Percentiles rank a stretch among this genome's conserved stretches.
These are phyloP conservation scores for Lasiurus cinereus DNA, from an alignment of 2,113 vertebrate genomes.

Conservation along the genomic window DNA sequence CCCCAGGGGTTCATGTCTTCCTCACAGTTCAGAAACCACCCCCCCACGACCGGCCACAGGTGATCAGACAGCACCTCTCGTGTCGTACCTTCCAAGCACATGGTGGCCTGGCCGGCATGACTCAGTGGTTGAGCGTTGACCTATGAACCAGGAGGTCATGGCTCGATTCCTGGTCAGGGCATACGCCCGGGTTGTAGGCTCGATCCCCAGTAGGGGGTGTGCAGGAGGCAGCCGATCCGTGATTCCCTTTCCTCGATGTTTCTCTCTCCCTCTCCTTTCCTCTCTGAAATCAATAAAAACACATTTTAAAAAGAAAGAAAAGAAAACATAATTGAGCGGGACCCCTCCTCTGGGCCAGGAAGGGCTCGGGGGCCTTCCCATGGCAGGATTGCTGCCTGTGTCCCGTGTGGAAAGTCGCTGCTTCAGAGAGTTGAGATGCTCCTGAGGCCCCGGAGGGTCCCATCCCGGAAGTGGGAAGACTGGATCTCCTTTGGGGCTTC, in stretches of 20 bases:
- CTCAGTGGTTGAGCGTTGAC: background rate
- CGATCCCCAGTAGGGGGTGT: background rate
- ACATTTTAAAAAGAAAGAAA: too few species aligned
- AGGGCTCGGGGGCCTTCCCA: background rate
- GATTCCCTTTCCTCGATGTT: background rate
- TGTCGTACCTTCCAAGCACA: background rate
- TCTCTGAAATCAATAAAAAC: background rate
- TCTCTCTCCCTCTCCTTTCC: background rate
- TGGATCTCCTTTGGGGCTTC: constrained; percentile 72
- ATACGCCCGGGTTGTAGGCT: background rate
- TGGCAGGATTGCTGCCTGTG: background rate
- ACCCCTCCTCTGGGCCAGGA: background rate
- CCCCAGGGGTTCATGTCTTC: too few species aligned
- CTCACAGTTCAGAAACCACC: background rate
- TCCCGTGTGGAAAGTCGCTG: constrained; percentile 57
- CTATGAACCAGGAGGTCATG: background rate
- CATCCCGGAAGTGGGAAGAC: constrained; percentile 75
- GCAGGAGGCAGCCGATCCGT: background rate
- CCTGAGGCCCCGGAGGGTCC: constrained; percentile 76
- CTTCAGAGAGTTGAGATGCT: constrained; percentile 70
- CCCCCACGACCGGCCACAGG: background rate
- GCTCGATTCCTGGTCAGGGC: too few species aligned
- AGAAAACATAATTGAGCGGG: background rate
- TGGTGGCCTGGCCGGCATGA: background rate
- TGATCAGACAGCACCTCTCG: too few species aligned